Evolutionary conservation across 2,113 vertebrate species (phyloP).

Genomic region (Leucopternis melanops): DNA sequence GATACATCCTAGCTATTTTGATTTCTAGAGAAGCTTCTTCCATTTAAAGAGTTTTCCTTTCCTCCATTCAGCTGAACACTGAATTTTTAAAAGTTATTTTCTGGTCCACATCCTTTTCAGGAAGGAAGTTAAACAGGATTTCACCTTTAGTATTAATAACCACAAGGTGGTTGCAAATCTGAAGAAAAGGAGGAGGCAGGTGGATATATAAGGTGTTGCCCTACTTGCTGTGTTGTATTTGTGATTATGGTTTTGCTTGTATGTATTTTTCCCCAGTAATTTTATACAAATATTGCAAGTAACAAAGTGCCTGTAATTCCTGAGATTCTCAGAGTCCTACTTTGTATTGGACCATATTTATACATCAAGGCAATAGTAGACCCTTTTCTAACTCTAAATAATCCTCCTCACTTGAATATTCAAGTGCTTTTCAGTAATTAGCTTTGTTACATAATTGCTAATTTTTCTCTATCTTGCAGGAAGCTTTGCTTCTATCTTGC

Average conservation of each 20-base stretch:
- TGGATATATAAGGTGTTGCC: neutral
- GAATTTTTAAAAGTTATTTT: neutral
- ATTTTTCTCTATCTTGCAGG: neutral
- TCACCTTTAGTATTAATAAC: neutral
- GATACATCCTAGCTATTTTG: neutral
- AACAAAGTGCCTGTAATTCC: neutral
- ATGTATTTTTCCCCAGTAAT: neutral
- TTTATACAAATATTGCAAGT: neutral
- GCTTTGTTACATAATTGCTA: neutral
- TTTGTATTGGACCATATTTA: neutral
- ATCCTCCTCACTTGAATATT: neutral
- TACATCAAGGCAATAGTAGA: neutral
- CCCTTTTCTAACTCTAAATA: neutral
- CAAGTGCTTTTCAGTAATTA: neutral
- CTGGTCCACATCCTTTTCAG: neutral
- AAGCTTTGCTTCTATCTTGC: neutral
- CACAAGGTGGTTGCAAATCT: neutral
- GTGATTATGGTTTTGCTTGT: neutral
- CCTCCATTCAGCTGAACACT: neutral
- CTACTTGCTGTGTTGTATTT: neutral
- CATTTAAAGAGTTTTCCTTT: neutral
- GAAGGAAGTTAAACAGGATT: neutral
- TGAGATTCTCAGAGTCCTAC: neutral
- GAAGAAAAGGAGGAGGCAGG: neutral
- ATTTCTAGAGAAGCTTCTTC: neutral